Conservation (phyloP, 2,113 vertebrate species). For the Myocastor coypus region DNA sequence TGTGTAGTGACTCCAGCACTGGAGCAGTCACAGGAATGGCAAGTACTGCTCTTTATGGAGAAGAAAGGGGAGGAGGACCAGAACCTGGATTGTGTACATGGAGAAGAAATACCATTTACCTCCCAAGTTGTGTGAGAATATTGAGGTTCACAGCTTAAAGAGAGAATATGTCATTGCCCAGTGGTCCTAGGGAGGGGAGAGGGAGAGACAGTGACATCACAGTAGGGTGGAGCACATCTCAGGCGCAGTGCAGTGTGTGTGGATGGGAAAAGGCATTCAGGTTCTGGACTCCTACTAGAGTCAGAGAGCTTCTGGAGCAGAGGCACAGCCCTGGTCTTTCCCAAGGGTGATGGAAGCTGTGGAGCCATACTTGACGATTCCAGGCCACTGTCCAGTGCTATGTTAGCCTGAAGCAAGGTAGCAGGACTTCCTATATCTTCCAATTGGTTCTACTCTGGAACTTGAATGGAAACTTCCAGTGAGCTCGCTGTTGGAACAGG, state of each 20-base stretch:
- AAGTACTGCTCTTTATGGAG: background rate
- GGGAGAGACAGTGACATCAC: background rate
- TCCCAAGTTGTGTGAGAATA: background rate
- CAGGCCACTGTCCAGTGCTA: fast-evolving
- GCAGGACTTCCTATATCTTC: background rate
- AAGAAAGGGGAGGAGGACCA: background rate
- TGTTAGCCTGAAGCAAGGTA: background rate
- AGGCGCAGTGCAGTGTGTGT: too few relatives aligned
- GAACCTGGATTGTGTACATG: background rate
- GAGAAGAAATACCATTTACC: background rate
- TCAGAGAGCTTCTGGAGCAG: background rate
- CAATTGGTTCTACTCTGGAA: background rate
- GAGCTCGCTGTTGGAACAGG: background rate
- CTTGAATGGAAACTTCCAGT: background rate
- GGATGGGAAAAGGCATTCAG: background rate
- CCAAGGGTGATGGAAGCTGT: too few relatives aligned
- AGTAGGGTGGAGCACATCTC: background rate
- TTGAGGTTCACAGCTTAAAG: background rate
- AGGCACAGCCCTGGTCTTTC: background rate
- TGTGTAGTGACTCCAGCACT: background rate
- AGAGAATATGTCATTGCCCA: fast-evolving
- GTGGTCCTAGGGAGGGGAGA: too few relatives aligned
- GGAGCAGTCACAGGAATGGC: background rate
- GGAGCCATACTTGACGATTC: too few relatives aligned
- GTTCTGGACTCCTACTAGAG: background rate